phyloP scores from a whole-genome alignment of 2,888 invertebrate species.

The Cephalotes varians region DNA sequence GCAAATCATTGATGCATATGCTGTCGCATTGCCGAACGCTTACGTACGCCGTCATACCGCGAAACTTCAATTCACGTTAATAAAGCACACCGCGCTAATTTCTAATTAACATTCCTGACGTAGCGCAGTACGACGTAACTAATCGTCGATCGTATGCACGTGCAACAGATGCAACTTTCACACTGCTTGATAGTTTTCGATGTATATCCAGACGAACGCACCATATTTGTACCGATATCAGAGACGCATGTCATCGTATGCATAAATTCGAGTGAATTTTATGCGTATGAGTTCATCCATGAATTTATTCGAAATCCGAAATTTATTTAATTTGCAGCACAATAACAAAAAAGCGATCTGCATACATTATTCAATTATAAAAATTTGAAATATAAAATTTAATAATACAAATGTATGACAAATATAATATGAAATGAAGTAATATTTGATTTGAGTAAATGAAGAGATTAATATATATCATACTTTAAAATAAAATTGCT shows the following conservation, averaged over 20 bases:
- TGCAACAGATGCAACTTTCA: slow-evolving; percentile 47
- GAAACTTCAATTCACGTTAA: slow-evolving; percentile 55
- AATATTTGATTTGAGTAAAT: background rate
- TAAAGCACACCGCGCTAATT: slow-evolving; percentile 63
- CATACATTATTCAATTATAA: background rate
- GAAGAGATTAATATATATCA: slow-evolving; percentile 12
- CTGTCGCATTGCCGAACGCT: slow-evolving; percentile 26
- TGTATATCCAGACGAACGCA: slow-evolving; percentile 57
- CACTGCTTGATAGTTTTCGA: slow-evolving; percentile 25
- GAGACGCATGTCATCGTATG: slow-evolving; percentile 47
- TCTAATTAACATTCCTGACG: slow-evolving; percentile 72
- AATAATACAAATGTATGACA: background rate
- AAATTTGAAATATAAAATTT: background rate
- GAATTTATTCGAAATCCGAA: background rate
- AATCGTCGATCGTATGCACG: slow-evolving; percentile 62
- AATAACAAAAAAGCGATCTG: background rate
- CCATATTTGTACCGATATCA: slow-evolving; percentile 73
- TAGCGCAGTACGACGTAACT: slow-evolving; percentile 56
- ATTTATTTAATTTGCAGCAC: background rate
- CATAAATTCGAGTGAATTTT: slow-evolving; percentile 28
- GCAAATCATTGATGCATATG: slow-evolving; percentile 22
- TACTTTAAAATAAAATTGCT: slow-evolving; percentile 6
- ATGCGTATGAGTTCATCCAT: background rate
- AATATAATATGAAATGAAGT: background rate
- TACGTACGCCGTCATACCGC: slow-evolving; percentile 31